phyloP scores from a whole-genome alignment of 2,888 invertebrate genomes.

The Electrophaes corylata region DNA sequence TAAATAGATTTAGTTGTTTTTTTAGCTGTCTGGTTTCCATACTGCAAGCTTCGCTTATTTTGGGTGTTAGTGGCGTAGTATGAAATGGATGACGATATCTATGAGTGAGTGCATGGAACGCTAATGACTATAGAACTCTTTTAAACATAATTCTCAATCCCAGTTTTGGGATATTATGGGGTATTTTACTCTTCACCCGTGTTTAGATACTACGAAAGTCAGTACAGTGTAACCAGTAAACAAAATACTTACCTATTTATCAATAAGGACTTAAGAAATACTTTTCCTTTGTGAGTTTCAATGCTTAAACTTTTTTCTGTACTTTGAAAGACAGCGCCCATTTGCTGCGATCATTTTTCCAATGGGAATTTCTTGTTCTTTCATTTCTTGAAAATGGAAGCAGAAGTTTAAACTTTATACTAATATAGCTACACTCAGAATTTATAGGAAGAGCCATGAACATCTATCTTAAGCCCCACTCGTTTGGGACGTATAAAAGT shows the following conservation, averaged over 20 bases:
- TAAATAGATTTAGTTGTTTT: too few species aligned
- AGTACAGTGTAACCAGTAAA: constrained; percentile 2
- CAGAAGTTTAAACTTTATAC: constrained; percentile 38
- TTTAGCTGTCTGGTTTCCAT: too few species aligned
- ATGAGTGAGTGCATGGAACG: too few species aligned
- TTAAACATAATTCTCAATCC: too few species aligned
- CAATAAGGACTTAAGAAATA: constrained; percentile 20
- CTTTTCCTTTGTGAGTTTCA: constrained; percentile 30
- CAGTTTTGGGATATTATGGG: too few species aligned
- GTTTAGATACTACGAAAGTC: constrained; percentile 11
- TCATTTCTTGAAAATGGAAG: constrained; percentile 36
- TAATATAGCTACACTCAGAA: constrained; percentile 36
- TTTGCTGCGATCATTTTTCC: constrained; percentile 42
- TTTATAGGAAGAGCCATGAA: constrained; percentile 30
- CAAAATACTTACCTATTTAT: constrained; percentile 12
- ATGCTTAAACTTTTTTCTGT: constrained; percentile 30
- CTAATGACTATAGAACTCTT: too few species aligned
- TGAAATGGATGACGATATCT: too few species aligned
- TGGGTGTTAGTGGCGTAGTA: too few species aligned
- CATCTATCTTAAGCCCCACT: constrained; percentile 33
- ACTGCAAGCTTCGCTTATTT: too few species aligned
- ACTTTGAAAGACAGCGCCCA: constrained; percentile 35
- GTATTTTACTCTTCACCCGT: neutral
- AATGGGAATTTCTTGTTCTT: constrained; percentile 39
- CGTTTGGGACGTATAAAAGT: constrained; percentile 38